phyloP scores from a whole-genome alignment of 2,888 invertebrate genomes.

The Ceratothoa steindachneri region DNA sequence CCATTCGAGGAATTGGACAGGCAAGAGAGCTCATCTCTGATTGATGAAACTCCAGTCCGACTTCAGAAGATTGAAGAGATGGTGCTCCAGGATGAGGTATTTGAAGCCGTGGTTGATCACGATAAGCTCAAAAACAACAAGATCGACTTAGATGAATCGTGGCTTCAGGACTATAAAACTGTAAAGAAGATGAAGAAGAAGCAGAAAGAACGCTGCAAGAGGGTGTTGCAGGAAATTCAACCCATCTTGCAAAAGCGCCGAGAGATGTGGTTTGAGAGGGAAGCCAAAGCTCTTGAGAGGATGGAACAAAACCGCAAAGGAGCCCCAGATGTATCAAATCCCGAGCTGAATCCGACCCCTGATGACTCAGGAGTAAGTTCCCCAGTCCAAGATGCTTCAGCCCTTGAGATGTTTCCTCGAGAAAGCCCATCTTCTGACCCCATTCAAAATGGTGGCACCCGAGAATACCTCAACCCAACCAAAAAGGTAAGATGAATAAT shows the following conservation, averaged over 20 bases:
- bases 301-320: neutral
- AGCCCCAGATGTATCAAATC: neutral
- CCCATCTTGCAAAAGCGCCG: constrained; percentile 3
- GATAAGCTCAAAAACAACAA: neutral
- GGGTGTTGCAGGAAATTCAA: neutral
- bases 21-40: neutral
- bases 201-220: neutral
- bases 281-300: neutral
- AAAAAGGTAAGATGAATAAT: no score
- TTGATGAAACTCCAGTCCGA: neutral
- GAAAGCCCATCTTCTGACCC: no score
- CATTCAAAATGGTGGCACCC: no score
- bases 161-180: neutral
- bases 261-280: neutral
- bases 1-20: neutral
- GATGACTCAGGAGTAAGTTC: neutral
- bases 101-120: neutral
- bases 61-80: neutral
- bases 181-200: constrained; percentile 3
- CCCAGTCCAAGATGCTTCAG: no score
- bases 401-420: no score
- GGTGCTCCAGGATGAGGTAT: neutral
- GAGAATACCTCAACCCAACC: no score
- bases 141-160: neutral
- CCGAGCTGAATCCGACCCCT: neutral